These are phyloP conservation scores for Solenopsis fugax DNA, from an alignment of 1,140 invertebrate species.

Conservation along the genomic window DNA sequence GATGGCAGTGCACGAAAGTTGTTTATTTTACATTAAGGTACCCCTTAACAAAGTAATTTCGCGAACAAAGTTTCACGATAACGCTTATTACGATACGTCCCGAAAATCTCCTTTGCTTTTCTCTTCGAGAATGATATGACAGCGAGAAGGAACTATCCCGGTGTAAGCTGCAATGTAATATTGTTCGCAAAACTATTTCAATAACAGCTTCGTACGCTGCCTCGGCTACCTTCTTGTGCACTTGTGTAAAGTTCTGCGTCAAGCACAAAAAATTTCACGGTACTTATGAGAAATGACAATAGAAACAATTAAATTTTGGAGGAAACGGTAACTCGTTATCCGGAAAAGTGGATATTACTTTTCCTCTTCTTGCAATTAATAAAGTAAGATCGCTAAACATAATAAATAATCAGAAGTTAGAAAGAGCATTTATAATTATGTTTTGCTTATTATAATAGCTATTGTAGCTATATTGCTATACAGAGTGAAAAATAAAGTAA, in stretches of 20 bases:
- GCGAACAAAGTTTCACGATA: constrained; percentile 34
- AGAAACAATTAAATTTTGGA: constrained; percentile 27
- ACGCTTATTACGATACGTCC: constrained; percentile 34
- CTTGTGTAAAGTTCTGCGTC: constrained; percentile 29
- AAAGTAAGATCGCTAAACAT: neutral
- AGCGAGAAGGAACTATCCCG: neutral
- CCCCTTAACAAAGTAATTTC: constrained; percentile 46
- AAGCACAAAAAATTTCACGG: neutral
- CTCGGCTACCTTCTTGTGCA: neutral
- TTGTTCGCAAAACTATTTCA: constrained; percentile 69
- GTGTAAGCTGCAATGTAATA: constrained; percentile 52
- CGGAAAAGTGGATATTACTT: constrained; percentile 2
- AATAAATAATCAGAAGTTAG: neutral
- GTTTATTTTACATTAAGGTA: neutral
- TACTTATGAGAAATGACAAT: constrained; percentile 3
- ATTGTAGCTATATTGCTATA: neutral
- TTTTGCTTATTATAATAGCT: neutral
- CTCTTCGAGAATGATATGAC: neutral
- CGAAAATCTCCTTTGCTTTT: constrained; percentile 13
- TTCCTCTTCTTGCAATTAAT: neutral
- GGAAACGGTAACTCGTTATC: neutral
- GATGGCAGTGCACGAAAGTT: neutral
- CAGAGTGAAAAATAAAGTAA: constrained; percentile 15
- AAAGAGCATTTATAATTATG: constrained; percentile 11
- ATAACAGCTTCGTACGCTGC: constrained; percentile 49